Evolutionary conservation across 2,888 invertebrate species (phyloP), one percentile per base, ranked within the genome.

Genomic region (Microplitis deprimator): DNA sequence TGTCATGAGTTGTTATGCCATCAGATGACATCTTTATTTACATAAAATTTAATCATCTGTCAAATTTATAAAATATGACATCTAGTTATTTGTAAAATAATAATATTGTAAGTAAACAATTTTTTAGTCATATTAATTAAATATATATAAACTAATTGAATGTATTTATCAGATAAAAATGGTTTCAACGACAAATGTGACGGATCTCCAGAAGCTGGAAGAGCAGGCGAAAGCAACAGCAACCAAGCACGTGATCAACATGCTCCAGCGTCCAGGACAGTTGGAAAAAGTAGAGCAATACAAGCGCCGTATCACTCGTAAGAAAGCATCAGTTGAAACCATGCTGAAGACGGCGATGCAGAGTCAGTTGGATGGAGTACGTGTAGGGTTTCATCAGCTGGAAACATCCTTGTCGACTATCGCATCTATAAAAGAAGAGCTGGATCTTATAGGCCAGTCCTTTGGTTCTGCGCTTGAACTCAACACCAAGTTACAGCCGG

Each of bases 341-440:
- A 95, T 97, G 92, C 89, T 99, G 29, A 98, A 99, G 91, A 98
- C 98, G n/a, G 98, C 98, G 0, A 97, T 99, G 92, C 98, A 99
- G 90, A 97, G 98, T 80, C 98, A 99, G 90, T 91, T 99, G 75
- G 99, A 99, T 90, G 98, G 98, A 0, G 98, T 99, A 0, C 94
- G 96, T 83, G 96, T 96, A 10, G 99, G 99, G 0, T 93, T 99
- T 17, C 95, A 95, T 84, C 96, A 98, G 87, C 91, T 99, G 65
- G 95, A 96, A 86, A 94, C 94, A 77, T 97, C 98, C 69, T 91
- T 97, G 73, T 93, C 94, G 84, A 97, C 97, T 90, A 95, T 98
- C 1, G 90, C 91, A 77, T 91, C 92, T 13, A 92, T 94, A 61
- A 92, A 93, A 85, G 89, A 91, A 38, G 87, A 89, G 67, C 77